Percentiles rank a stretch among this genome's conserved stretches.
phyloP scores from a whole-genome alignment of 2,888 invertebrate genomes.

The Thelaira solivaga region DNA sequence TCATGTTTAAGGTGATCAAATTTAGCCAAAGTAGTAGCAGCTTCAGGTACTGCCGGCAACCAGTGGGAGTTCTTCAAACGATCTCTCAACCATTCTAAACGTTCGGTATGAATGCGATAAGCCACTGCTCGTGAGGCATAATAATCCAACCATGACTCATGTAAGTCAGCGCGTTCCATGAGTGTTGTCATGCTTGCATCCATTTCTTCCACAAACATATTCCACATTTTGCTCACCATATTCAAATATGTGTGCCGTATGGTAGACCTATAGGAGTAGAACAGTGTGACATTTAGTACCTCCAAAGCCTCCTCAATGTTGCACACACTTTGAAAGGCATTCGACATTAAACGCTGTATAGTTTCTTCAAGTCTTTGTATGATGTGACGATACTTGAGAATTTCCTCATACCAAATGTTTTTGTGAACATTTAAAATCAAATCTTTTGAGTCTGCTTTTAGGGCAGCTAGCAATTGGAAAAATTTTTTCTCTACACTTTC shows the following conservation, averaged over 20 bases:
- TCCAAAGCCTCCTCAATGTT: slow-evolving; percentile 90
- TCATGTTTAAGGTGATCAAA: slow-evolving; percentile 75
- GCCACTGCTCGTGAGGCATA: slow-evolving; percentile 85
- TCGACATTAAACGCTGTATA: slow-evolving; percentile 88
- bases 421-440: slow-evolving; percentile 88
- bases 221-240: slow-evolving; percentile 84
- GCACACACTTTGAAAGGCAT: slow-evolving; percentile 86
- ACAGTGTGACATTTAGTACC: slow-evolving; percentile 85
- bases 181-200: slow-evolving; percentile 85
- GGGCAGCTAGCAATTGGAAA: slow-evolving; percentile 80
- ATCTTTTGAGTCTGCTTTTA: slow-evolving; percentile 80
- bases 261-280: slow-evolving; percentile 86
- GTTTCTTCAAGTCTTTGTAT: slow-evolving; percentile 83
- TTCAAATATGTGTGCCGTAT: slow-evolving; percentile 83
- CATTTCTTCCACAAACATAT: slow-evolving; percentile 86
- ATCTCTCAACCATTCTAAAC: slow-evolving; percentile 80
- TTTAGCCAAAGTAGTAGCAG: slow-evolving; percentile 80
- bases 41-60: slow-evolving; percentile 85
- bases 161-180: slow-evolving; percentile 80
- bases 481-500: slow-evolving; percentile 87
- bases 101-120: slow-evolving; percentile 82
- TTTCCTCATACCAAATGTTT: slow-evolving; percentile 84
- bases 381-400: slow-evolving; percentile 77
- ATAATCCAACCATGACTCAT: slow-evolving; percentile 83
- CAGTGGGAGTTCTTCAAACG: slow-evolving; percentile 86